Evolutionary conservation across 1,140 invertebrate genomes (phyloP).

Genomic region (Batillaria attramentaria): DNA sequence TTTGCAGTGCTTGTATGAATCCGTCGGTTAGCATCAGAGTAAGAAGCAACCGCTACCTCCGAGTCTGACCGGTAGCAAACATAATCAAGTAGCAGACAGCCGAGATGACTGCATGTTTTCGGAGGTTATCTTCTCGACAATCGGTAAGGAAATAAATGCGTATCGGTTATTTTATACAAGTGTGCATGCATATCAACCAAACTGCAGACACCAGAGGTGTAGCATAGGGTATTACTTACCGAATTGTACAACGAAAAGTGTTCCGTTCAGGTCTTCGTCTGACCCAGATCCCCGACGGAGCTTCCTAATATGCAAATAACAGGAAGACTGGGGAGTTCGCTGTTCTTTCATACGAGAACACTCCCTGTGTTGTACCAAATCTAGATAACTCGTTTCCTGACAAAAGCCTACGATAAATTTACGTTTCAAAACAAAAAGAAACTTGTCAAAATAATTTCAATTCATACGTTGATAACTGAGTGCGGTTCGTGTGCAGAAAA

Average conservation of each 20-base stretch:
- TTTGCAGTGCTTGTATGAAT: no score
- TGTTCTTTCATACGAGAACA: constrained; percentile 13
- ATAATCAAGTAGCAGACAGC: constrained; percentile 32
- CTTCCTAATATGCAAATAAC: constrained; percentile 37
- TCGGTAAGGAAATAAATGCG: neutral
- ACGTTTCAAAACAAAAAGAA: neutral
- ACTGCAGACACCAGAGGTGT: neutral
- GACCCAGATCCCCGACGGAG: constrained; percentile 29
- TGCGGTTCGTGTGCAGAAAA: no score
- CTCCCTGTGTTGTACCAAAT: neutral
- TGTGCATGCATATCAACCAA: no score
- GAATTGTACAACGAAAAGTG: constrained; percentile 25
- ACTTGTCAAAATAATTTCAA: neutral
- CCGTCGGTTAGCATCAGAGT: no score
- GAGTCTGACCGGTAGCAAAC: constrained; percentile 19
- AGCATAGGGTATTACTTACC: neutral
- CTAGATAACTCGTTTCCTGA: neutral
- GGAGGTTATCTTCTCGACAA: constrained; percentile 9
- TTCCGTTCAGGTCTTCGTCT: neutral
- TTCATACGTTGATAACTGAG: neutral
- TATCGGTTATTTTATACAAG: no score
- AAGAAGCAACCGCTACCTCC: no score
- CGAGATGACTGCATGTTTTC: neutral
- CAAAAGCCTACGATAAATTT: neutral
- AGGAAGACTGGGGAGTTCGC: constrained; percentile 9